Base-by-base conservation (phyloP, 2,888 invertebrate genomes). In the Microdon myrmicae region DNA sequence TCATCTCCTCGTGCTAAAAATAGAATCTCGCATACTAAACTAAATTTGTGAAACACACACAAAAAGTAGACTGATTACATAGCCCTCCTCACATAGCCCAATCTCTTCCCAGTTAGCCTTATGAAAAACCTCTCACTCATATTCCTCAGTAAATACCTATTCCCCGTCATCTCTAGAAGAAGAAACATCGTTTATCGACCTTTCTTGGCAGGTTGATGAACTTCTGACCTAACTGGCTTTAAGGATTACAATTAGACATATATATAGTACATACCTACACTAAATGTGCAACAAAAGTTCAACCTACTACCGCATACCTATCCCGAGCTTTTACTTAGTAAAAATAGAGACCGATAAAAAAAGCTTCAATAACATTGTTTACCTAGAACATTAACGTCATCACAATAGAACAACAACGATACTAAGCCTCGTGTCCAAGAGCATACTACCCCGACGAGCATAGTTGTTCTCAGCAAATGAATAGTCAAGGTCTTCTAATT, bases 121-220 rank as follows among this genome's bases (percentile, higher is more conserved):
- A 25, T 17, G 12, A 28, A 19, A 20, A 23, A 31, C 9, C 22
- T 31, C 34, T 23, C 20, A n/a, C 32, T 26, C 25, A 20, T 17
- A 4, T 3, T 5, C n/a, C 3, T n/a, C 28, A 12, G 28, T 8
- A 8, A 4, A 10, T 6, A 4, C 10, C 6, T 6, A 13, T n/a
- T n/a, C n/a, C 29, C 29, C 16, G 55, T 60, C 54, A 39, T 45
- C 43, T 47, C 37, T 38, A 23, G 12, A 16, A n/a, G n/a, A n/a
- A 26, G 32, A 58, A 47, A 12, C 22, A 58, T 67, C 49, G 71
- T 71, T 68, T 70, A 68, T 67, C 67, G 69, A 71, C 70, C 69
- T 69, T 59, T 51, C 29, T 41, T 54, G 20, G 23, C 59, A 67
- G 70, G 70, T 71, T 68, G 67, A 68, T 68, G 68, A 70, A 68